Evolutionary conservation across 1,140 invertebrate species (phyloP), one percentile per base, ranked within the genome.

Genomic region (Heterodera schachtii): DNA sequence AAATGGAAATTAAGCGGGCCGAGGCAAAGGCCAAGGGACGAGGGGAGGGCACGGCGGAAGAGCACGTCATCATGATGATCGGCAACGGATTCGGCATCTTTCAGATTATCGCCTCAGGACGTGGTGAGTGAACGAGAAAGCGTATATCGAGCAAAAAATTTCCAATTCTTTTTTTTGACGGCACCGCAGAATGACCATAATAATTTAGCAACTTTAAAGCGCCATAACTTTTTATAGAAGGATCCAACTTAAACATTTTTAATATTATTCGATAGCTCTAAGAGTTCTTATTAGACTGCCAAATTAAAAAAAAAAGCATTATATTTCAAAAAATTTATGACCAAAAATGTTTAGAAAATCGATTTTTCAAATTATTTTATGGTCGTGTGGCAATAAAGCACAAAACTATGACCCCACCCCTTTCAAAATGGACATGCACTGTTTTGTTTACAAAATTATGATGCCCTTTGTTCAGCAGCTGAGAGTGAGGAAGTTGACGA

Each of bases 21-120:
- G 80, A 70, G 31, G 16, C 44, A 31, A 79, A 88, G 46, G 74
- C 21, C 16, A 73, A 86, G 43, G 66, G 78, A 3, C 76, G 82
- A 19, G 73, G 44, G 19, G 71, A 57, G 47, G 82, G 60, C 49
- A 47, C 41, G 16, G 79, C 57, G 47, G 81, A 82, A 64, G 76
- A 71, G 47, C 76, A 79, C 9, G 84, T 86, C 79, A 79, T 90
- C 60, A 81, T 89, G 81, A 83, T 89, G 78, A 82, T 89, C 64
- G 89, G 88, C n/a, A 87, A 87, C 64, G 87, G 87, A 43, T 78
- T 90, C 67, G 87, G 87, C 46, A 81, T 89, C 49, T 90, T 89
- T 60, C 87, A 89, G 81, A 73, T 89, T 31, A 88, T 89, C 21
- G 75, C 87, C 7, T 83, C 80, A 21, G 60, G 77, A 41, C 19